Evolutionary conservation across 2,797 vertebrate species (phyloP).

Genomic region (Oreochromis mossambicus): DNA sequence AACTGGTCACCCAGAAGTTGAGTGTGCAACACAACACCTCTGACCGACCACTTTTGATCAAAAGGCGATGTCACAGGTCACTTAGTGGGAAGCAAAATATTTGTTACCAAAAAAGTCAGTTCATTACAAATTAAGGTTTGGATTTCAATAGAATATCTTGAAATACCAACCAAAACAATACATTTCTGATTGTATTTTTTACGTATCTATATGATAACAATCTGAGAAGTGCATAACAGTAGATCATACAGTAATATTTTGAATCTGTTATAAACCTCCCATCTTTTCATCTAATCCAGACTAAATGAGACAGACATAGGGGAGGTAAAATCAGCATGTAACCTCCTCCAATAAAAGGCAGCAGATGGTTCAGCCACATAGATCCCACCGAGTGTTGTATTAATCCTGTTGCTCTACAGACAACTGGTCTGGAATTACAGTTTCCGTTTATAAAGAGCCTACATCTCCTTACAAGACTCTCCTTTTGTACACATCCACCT

Average conservation of each 20-base stretch:
- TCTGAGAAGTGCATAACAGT: background rate
- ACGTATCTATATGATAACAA: background rate
- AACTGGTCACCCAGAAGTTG: background rate
- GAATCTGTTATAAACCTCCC: background rate
- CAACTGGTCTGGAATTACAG: slow-evolving; percentile 31
- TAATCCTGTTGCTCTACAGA: slow-evolving; percentile 22
- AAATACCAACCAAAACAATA: background rate
- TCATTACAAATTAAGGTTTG: background rate
- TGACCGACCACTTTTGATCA: background rate
- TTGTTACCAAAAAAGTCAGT: background rate
- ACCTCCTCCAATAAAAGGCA: slow-evolving; percentile 5
- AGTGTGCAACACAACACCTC: background rate
- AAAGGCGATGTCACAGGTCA: background rate
- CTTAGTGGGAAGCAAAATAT: background rate
- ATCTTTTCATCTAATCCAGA: background rate
- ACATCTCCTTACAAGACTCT: slow-evolving; percentile 17
- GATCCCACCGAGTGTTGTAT: slow-evolving; percentile 19
- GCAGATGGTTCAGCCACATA: slow-evolving; percentile 32
- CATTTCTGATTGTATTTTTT: background rate
- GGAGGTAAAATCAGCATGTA: background rate
- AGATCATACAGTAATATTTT: background rate
- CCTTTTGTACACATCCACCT: background rate
- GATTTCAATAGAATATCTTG: background rate
- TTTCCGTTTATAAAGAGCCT: slow-evolving; percentile 20
- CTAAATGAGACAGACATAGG: background rate